These are phyloP conservation scores for Halesus radiatus DNA, from an alignment of 1,140 invertebrate genomes.

Conservation along the genomic window DNA sequence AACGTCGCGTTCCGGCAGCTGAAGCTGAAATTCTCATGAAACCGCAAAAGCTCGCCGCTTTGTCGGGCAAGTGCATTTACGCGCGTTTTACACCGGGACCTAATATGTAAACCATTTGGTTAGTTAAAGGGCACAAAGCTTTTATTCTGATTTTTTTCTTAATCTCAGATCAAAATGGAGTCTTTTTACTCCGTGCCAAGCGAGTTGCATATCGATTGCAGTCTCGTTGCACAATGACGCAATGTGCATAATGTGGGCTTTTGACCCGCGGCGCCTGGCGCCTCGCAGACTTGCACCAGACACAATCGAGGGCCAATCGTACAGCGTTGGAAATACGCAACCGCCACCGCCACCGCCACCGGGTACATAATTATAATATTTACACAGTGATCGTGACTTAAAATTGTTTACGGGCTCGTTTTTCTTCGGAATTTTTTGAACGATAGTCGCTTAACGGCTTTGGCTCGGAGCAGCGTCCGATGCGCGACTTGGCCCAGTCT, in stretches of 20 bases:
- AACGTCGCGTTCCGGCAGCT: background rate
- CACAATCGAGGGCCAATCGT: background rate
- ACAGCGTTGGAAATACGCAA: too few species aligned
- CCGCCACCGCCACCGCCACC: too few species aligned
- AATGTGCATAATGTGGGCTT: slow-evolving; percentile 32
- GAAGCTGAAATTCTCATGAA: background rate
- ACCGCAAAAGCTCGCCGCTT: slow-evolving; percentile 1
- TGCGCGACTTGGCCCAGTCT: slow-evolving; percentile 23
- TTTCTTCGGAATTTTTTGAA: too few species aligned
- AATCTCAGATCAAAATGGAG: background rate
- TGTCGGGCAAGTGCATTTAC: background rate
- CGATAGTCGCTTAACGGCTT: background rate
- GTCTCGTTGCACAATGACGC: slow-evolving; percentile 25
- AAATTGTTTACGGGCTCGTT: too few species aligned
- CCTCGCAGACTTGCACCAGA: background rate
- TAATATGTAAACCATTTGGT: background rate
- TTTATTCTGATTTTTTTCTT: background rate
- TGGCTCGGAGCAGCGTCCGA: slow-evolving; percentile 3
- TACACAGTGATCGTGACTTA: too few species aligned
- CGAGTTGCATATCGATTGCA: background rate
- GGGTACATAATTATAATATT: too few species aligned
- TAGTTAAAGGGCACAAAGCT: background rate
- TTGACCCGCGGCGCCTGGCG: slow-evolving; percentile 27
- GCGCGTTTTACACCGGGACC: background rate
- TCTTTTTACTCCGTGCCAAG: background rate